Evolutionary conservation across 2,113 vertebrate genomes (phyloP), one percentile per base, ranked within the genome.

Genomic region (Forbesichthys papilliferus): DNA sequence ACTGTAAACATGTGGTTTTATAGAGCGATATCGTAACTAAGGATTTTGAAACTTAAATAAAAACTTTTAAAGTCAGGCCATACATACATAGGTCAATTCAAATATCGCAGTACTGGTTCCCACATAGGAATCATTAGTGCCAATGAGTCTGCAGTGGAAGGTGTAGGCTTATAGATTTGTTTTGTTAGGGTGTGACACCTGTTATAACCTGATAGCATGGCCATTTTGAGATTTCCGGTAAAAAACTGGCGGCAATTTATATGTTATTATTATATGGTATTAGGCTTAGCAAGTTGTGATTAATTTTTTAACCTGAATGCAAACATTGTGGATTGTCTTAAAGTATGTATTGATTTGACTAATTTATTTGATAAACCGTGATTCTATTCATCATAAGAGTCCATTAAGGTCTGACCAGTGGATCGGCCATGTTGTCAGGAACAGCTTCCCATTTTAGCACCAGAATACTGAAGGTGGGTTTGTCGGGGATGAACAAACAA

Each of bases 401-500:
- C 1, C 49, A 52, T 64, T 18, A 53, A 52, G 9, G 6, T 73
- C 86, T 83, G 20, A 91, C 90, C 86, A 11, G 8, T 34, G 81
- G 57, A 0, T 55, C 71, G 11, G 66, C 64, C 7, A 0, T 0
- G 0, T 61, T 65, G 3, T 84, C 69, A 0, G 80, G 68, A 48
- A 12, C 27, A 5, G 11, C 14, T 0, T 80, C 71, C 95, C 95
- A 96, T n/a, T 64, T 66, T 11, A 91, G 51, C 12, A 91, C 0
- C 0, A 91, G 55, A 5, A 58, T 66, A 0, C 0, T 0, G 0
- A 0, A 0, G 3, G 11, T 0, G 0, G 0, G 0, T 0, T 0
- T 0, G 0, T 56, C 6, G 0, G 93, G 92, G 11, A 6, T 3
- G 56, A 95, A 98, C 36, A 27, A 63, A 47, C 97, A 99, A 0